A percentile compares a stretch with the other conserved stretches of the same genome.
phyloP scores from a whole-genome alignment of 2,113 vertebrate species.

The Butorides virescens region DNA sequence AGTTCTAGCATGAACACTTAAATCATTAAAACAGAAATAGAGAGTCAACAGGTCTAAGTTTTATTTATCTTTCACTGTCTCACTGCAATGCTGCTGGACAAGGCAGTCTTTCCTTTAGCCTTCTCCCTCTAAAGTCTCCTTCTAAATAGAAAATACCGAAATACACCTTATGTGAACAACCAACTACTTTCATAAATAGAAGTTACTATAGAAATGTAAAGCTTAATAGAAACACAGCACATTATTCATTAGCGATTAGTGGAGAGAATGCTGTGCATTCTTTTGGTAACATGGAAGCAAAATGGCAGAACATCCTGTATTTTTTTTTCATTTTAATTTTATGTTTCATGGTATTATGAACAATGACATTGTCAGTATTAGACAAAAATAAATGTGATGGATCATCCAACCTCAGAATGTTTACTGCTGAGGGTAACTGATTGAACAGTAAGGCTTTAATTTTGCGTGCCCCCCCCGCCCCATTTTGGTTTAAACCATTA shows the following conservation, averaged over 20 bases:
- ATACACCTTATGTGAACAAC: background rate
- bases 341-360: background rate
- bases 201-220: background rate
- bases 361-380: background rate
- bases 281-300: background rate
- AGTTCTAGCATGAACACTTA: conserved; percentile 6
- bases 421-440: background rate
- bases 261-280: background rate
- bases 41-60: background rate
- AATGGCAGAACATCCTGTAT: background rate
- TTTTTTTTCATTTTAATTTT: background rate
- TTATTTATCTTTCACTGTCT: background rate
- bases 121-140: background rate
- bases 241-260: background rate
- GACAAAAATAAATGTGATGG: background rate
- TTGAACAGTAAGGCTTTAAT: background rate
- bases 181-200: background rate
- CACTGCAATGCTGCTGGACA: background rate
- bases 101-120: background rate
- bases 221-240: background rate
- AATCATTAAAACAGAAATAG: conserved; percentile 8
- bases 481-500: background rate
- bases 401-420: background rate
- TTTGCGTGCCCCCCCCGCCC: too few species aligned
- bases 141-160: background rate